Conservation (phyloP, 1,140 invertebrate genomes). For the Drosophila repletoides region DNA sequence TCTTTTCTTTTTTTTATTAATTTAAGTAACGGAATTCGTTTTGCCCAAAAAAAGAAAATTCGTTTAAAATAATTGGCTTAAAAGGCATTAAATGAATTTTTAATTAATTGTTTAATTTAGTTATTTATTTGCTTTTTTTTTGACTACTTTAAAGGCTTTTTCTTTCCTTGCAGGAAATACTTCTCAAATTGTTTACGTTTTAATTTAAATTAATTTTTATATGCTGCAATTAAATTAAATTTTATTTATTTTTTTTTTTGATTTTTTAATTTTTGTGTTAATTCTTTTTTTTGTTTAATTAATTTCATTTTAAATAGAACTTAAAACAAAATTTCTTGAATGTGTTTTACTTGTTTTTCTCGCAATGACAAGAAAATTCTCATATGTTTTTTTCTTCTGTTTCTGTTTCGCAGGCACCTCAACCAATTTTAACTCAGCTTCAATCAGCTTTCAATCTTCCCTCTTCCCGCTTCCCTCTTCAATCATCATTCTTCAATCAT, state of each 20-base stretch:
- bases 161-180: constrained; percentile 79
- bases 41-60: constrained; percentile 36
- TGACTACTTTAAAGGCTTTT: constrained; percentile 74
- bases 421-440: background rate
- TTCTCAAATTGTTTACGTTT: constrained; percentile 61
- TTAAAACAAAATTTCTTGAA: constrained; percentile 79
- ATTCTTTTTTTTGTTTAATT: constrained; percentile 25
- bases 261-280: constrained; percentile 16
- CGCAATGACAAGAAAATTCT: constrained; percentile 32
- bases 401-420: background rate
- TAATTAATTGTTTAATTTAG: constrained; percentile 28
- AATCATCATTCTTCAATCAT: constrained; percentile 31
- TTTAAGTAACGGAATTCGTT: constrained; percentile 72
- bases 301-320: constrained; percentile 79
- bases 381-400: constrained; percentile 21
- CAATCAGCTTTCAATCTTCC: constrained; percentile 1
- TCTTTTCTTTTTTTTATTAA: constrained; percentile 42
- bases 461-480: too few relatives aligned
- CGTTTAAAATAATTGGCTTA: constrained; percentile 58
- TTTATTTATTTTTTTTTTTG: constrained; percentile 13
- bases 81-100: constrained; percentile 53
- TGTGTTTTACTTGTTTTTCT: constrained; percentile 61
- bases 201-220: constrained; percentile 34
- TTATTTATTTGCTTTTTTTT: constrained; percentile 42
- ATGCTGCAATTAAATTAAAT: constrained; percentile 42